Evolutionary conservation across 2,888 invertebrate genomes (phyloP).

Genomic region (Synanthedon andrenaeformis): DNA sequence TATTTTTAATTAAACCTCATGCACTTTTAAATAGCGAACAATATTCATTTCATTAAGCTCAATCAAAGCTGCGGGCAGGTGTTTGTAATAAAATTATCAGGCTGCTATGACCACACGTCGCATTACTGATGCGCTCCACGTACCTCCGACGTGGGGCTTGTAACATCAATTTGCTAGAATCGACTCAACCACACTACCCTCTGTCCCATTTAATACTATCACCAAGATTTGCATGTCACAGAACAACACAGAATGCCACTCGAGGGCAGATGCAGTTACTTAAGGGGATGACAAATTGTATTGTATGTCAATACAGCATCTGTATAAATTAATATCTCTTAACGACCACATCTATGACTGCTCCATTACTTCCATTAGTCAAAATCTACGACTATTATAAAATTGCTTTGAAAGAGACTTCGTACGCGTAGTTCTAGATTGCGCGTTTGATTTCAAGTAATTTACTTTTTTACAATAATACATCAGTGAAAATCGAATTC

Average conservation of each 20-base stretch:
- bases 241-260: conserved; percentile 16
- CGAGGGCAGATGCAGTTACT: conserved; percentile 11
- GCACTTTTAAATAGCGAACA: background rate
- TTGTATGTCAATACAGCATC: conserved; percentile 31
- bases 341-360: background rate
- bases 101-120: conserved; percentile 29
- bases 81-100: conserved; percentile 41
- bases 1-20: too few species aligned
- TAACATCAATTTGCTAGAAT: conserved; percentile 51
- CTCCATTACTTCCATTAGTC: too few species aligned
- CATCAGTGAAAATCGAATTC: too few species aligned
- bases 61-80: conserved; percentile 31
- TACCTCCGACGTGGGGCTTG: conserved; percentile 21
- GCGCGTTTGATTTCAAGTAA: too few species aligned
- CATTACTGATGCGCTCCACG: conserved; percentile 23
- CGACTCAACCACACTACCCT: conserved; percentile 35
- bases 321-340: conserved; percentile 14
- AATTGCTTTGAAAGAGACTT: too few species aligned
- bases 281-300: conserved; percentile 24
- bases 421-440: too few species aligned
- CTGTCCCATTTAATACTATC: conserved; percentile 63
- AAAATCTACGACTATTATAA: too few species aligned
- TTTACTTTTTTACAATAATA: too few species aligned
- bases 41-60: conserved; percentile 9
- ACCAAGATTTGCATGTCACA: conserved; percentile 68